These are phyloP conservation scores for Bos indicus DNA, from an alignment of 2,113 vertebrate genomes.

Conservation along the genomic window DNA sequence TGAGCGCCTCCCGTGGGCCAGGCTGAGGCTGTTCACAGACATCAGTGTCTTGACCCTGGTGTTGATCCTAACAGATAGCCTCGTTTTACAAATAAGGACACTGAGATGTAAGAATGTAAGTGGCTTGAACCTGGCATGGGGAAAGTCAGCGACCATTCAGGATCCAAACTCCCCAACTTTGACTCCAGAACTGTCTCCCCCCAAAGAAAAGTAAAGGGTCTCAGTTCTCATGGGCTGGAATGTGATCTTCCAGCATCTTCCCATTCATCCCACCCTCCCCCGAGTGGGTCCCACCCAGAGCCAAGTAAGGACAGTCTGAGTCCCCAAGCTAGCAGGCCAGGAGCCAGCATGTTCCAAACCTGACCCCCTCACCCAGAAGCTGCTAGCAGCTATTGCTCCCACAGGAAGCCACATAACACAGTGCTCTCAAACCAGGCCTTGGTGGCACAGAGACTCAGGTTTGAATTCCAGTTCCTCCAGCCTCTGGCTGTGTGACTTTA, in stretches of 20 bases:
- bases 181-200: not conserved
- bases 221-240: not conserved
- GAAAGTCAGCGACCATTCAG: not conserved
- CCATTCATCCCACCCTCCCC: not conserved
- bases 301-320: not conserved
- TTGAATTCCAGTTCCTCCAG: not conserved
- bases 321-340: not conserved
- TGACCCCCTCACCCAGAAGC: not conserved
- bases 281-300: not conserved
- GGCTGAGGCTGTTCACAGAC: not conserved
- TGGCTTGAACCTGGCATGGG: not conserved
- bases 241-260: not conserved
- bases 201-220: not conserved
- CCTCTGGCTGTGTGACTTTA: not conserved
- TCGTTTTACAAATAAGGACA: not conserved
- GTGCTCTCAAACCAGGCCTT: not conserved
- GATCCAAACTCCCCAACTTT: not conserved
- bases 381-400: rapidly evolving
- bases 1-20: rapidly evolving
- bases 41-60: not conserved
- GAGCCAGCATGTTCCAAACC: not conserved
- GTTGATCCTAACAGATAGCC: not conserved
- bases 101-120: not conserved
- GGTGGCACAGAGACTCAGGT: rapidly evolving
- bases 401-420: not conserved